Evolutionary conservation across 1,140 invertebrate genomes (phyloP).

Genomic region (Drosophila murphyi): DNA sequence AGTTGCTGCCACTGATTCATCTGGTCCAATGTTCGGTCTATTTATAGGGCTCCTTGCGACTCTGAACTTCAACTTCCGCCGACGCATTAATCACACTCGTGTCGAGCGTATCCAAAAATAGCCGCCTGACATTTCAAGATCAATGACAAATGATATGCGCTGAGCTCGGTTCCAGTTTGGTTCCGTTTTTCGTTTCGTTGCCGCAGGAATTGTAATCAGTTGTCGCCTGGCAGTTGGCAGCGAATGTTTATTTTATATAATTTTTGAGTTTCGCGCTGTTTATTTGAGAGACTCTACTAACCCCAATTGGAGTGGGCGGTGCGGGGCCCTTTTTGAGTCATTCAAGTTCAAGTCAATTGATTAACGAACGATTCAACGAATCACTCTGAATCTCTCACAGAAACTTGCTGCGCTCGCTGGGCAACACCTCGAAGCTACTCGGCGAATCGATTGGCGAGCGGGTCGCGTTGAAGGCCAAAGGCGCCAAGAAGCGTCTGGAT

Average conservation of each 20-base stretch:
- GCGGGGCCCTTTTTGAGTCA: neutral
- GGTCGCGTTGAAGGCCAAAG: conserved; percentile 70
- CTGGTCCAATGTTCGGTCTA: conserved; percentile 8
- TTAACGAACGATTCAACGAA: neutral
- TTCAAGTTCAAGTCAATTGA: neutral
- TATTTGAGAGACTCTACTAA: conserved; percentile 9
- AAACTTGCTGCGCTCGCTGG: conserved; percentile 75
- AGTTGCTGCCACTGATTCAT: neutral
- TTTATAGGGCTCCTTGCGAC: conserved; percentile 14
- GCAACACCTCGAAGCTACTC: conserved; percentile 77
- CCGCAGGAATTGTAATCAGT: conserved; percentile 11
- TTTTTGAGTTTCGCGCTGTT: no score
- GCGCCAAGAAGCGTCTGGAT: conserved; percentile 75
- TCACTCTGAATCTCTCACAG: conserved; percentile 41
- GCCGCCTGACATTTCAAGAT: conserved; percentile 51
- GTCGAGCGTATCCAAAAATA: conserved; percentile 43
- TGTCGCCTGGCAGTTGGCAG: conserved; percentile 2
- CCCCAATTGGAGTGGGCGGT: neutral
- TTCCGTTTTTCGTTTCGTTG: neutral
- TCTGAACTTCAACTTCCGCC: conserved; percentile 39
- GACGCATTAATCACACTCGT: conserved; percentile 46
- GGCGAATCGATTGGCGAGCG: conserved; percentile 81
- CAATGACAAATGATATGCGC: conserved; percentile 36
- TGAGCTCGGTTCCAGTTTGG: neutral
- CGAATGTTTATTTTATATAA: neutral